Evolutionary conservation across 2,888 invertebrate species (phyloP), one percentile per base, ranked within the genome.

Genomic region (Leucophenga maculata): DNA sequence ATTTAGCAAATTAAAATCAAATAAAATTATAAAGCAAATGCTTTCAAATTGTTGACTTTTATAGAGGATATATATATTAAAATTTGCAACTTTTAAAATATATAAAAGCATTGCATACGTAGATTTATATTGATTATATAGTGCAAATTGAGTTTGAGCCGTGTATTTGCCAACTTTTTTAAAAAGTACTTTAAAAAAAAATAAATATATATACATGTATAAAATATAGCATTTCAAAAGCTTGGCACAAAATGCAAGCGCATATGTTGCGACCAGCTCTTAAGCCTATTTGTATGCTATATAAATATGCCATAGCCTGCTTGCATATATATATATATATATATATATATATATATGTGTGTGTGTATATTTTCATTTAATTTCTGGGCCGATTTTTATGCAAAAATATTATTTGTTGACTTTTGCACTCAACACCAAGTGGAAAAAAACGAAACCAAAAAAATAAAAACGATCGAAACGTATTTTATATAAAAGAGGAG

Each of bases 351-450:
- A 65, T 46, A 59, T 62, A 52, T 54, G 59, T 46, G 55, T 62
- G 57, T n/a, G 52, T 16, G 18, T 18, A 16, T 57, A 81, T 83
- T 83, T 83, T 80, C 77, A 82, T 78, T 83, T 75, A 75, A 76
- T 68, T 78, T 78, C 72, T 77, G 68, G 72, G 60, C 71, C 76
- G 75, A 77, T 78, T 80, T 80, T 80, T 81, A 78, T 81, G 75
- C 74, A 83, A 78, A 80, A 80, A 81, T 78, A 79, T 79, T 80
- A 77, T 81, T 81, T 81, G 80, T 80, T 81, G 83, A 83, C 83
- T 81, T 83, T 80, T 80, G 78, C 76, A 69, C 52, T 46, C 52
- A 60, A 26, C 57, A 26, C 14, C 13, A 14, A 57, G 26, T 9
- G n/a, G 11, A 57, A 26, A 31, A 57, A 64, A 31, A 70, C 52